phyloP scores from a whole-genome alignment of 2,113 vertebrate species.

The Cebus imitator region DNA sequence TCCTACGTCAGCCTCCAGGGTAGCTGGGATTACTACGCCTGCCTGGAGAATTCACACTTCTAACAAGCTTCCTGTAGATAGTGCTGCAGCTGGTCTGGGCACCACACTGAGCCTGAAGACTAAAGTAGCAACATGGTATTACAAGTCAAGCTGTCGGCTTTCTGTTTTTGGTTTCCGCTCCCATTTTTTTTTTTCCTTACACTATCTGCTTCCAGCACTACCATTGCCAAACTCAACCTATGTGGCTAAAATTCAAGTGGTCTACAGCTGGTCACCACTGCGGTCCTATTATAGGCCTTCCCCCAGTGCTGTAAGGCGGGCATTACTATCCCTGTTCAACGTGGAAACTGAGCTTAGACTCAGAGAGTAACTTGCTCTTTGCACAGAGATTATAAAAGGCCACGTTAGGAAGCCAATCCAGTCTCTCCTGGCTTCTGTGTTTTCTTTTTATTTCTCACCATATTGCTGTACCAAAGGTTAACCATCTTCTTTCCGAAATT shows the following conservation, averaged over 20 bases:
- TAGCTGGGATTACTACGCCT: not conserved
- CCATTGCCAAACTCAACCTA: not conserved
- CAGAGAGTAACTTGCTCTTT: not conserved
- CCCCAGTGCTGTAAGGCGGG: not conserved
- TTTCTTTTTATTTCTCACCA: too few species aligned
- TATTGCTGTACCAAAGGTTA: not conserved
- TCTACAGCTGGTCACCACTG: not conserved
- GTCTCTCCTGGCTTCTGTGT: not conserved
- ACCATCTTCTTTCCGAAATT: not conserved
- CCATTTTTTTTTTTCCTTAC: not conserved
- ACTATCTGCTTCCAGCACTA: too few species aligned
- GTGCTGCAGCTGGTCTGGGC: not conserved
- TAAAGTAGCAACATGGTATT: rapidly evolving
- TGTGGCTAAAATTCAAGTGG: rapidly evolving
- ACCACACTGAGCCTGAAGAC: not conserved
- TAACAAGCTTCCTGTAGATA: too few species aligned
- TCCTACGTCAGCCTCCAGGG: not conserved
- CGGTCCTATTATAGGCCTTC: rapidly evolving
- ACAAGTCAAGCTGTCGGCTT: too few species aligned
- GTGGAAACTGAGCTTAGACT: not conserved
- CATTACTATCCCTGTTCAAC: rapidly evolving
- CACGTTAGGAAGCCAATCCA: rapidly evolving
- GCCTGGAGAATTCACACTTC: not conserved
- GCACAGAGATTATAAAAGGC: not conserved
- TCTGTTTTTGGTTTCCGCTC: not conserved